phyloP scores from a whole-genome alignment of 2,113 vertebrate genomes.

The Myxocyprinus asiaticus region DNA sequence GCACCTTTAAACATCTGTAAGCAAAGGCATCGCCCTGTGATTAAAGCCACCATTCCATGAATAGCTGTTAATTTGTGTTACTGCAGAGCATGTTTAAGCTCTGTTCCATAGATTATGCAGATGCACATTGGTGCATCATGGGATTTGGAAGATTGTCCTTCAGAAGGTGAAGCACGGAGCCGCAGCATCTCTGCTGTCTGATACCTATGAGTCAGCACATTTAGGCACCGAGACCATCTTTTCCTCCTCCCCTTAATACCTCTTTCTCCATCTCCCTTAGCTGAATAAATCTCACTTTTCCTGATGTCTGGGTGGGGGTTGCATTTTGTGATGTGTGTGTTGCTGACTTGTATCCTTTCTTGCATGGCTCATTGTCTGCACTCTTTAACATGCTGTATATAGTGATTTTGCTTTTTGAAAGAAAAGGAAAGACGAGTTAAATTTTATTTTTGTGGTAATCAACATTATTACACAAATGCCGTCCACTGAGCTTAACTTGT shows the following conservation, averaged over 20 bases:
- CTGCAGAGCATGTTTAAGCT: no score
- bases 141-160: conserved; percentile 59
- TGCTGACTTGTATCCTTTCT: background rate
- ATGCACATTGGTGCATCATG: conserved; percentile 29
- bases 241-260: background rate
- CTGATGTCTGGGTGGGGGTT: conserved; percentile 51
- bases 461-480: no score
- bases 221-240: background rate
- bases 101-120: background rate
- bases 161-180: conserved; percentile 55
- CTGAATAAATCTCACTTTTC: conserved; percentile 54
- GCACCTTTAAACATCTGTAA: no score
- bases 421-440: background rate
- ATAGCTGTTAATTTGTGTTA: background rate
- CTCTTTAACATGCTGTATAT: background rate
- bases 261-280: conserved; percentile 8
- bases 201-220: conserved; percentile 75
- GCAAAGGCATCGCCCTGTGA: no score
- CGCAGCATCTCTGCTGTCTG: conserved; percentile 54
- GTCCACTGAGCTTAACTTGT: no score
- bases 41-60: background rate
- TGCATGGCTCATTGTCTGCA: conserved; percentile 21
- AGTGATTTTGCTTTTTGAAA: background rate
- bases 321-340: conserved; percentile 50
- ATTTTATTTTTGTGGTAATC: no score